Evolutionary conservation across 2,113 vertebrate species (phyloP), one percentile per base, ranked within the genome.

Genomic region (Cyanoramphus novaezelandiae): DNA sequence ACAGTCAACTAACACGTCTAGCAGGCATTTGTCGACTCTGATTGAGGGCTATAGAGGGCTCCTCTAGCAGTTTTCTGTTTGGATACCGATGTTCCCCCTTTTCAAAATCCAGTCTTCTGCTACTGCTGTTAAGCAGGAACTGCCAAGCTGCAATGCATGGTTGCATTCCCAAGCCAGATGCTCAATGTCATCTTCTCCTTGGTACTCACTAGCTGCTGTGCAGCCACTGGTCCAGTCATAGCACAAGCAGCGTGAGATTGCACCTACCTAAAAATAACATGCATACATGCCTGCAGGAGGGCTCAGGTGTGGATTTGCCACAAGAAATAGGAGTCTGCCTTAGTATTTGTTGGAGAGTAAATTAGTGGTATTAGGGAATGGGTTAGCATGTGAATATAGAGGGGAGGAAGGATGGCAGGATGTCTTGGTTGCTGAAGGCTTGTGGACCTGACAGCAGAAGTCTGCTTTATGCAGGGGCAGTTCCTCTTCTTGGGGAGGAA

Each of bases 361-460:
- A 57, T 57, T 21, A 57, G 33, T 57, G 43, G 6, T 63, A 17
- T 33, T 31, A 52, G 17, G 68, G 47, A 74, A 62, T 15, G 60
- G 14, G 16, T 68, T 53, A 49, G 31, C 16, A 4, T 4, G n/a
- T 28, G 31, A n/a, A 17, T 50, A 20, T 1, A 3, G 9, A 60
- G 9, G 24, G 23, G 7, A 83, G 35, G 59, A 65, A 52, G 41
- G 63, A 29, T 2, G 0, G 16, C 0, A 1, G 15, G 39, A 27
- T 60, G 37, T 12, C 33, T 23, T 29, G 67, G 15, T 17, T 71
- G 43, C 70, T 82, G n/a, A 37, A 82, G 74, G 67, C 5, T 7
- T 47, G 35, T 70, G 47, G 37, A 35, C 23, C 18, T 37, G 84
- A 49, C 7, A 53, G 72, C 27, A 52, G 68, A 50, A n/a, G 29